These are phyloP conservation scores for Chloebia gouldiae DNA, from an alignment of 2,113 vertebrate genomes.

Conservation along the genomic window DNA sequence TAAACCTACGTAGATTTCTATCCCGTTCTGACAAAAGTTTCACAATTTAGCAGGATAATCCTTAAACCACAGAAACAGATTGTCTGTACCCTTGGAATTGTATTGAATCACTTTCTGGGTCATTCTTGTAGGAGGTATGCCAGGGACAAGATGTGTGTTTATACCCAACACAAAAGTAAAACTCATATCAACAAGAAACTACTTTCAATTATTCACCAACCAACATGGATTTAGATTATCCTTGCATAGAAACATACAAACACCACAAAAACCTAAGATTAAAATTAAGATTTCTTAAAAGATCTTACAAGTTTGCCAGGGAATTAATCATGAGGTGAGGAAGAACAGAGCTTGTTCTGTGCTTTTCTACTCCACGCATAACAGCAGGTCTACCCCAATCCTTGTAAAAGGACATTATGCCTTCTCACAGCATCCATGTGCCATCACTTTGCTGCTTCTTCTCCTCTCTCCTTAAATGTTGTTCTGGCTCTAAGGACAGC, in stretches of 20 bases:
- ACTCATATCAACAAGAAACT: neutral
- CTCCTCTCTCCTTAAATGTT: neutral
- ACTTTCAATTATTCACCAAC: neutral
- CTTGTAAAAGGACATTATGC: neutral
- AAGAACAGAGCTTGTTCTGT: neutral
- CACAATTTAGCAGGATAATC: neutral
- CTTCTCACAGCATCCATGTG: neutral
- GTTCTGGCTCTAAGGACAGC: neutral
- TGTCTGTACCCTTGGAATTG: neutral
- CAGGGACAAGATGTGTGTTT: neutral
- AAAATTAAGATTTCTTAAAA: neutral
- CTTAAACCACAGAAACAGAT: neutral
- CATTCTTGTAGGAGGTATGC: neutral
- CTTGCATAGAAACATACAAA: neutral
- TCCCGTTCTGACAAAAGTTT: neutral
- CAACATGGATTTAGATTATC: neutral
- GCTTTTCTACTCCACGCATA: neutral
- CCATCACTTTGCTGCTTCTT: neutral
- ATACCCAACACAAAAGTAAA: neutral
- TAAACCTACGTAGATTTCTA: neutral
- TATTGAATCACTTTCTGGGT: neutral
- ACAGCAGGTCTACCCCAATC: neutral
- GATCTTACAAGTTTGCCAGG: neutral
- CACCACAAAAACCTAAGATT: neutral
- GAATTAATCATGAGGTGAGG: neutral